phyloP scores from a whole-genome alignment of 2,113 vertebrate species.

The Dissostichus mawsoni region DNA sequence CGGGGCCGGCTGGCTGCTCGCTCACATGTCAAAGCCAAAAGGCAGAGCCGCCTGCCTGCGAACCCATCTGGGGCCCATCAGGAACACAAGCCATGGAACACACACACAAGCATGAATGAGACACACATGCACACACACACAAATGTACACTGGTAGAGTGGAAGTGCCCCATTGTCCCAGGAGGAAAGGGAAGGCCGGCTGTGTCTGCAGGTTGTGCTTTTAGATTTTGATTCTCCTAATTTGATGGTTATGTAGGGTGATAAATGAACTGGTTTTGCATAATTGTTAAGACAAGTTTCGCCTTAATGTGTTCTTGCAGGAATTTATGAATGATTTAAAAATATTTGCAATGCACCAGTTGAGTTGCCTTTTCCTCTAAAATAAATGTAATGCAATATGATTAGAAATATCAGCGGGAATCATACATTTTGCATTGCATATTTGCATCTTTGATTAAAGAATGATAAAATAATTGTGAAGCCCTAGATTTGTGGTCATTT shows the following conservation, averaged over 20 bases:
- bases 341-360: neutral
- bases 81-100: slow-evolving; percentile 41
- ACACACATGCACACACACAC: slow-evolving; percentile 8
- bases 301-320: neutral
- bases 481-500: neutral
- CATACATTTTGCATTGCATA: no score
- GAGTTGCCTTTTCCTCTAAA: no score
- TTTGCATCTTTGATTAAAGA: no score
- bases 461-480: no score
- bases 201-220: slow-evolving; percentile 21
- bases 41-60: slow-evolving; percentile 69
- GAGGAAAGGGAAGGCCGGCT: slow-evolving; percentile 32
- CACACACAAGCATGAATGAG: slow-evolving; percentile 32
- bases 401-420: no score
- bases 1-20: slow-evolving; percentile 56
- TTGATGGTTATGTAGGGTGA: neutral
- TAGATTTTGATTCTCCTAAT: neutral
- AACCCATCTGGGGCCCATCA: slow-evolving; percentile 72
- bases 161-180: slow-evolving; percentile 51
- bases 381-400: no score
- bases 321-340: neutral
- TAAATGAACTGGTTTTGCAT: neutral
- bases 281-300: neutral
- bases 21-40: slow-evolving; percentile 75
- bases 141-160: slow-evolving; percentile 17